Percentiles rank a stretch among this genome's conserved stretches.
phyloP scores from a whole-genome alignment of 2,888 invertebrate species.

The Andrena fulva region DNA sequence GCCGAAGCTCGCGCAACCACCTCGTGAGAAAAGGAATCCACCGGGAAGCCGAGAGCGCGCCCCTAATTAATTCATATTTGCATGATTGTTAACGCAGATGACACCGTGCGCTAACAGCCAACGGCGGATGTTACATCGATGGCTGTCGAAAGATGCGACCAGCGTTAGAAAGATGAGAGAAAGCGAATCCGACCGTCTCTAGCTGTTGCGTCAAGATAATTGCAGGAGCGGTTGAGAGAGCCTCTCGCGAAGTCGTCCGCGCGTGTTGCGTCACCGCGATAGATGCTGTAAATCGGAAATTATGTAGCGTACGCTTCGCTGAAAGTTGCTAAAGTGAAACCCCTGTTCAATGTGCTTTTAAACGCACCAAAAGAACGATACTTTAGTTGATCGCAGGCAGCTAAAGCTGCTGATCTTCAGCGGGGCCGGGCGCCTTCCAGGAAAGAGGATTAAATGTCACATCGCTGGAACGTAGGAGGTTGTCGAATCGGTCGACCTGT shows the following conservation, averaged over 20 bases:
- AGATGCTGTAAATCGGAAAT: constrained; percentile 40
- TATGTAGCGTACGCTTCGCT: not conserved
- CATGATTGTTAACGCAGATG: constrained; percentile 6
- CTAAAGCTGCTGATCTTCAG: not conserved
- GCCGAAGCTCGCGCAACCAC: no score
- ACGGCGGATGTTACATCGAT: constrained; percentile 21
- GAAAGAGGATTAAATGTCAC: not conserved
- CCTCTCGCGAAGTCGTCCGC: constrained; percentile 32
- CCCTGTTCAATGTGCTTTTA: not conserved
- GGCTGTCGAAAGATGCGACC: constrained; percentile 35
- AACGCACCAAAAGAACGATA: not conserved
- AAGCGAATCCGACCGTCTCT: constrained; percentile 65
- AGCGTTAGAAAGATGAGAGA: constrained; percentile 66
- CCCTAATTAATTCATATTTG: not conserved
- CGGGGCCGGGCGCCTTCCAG: not conserved
- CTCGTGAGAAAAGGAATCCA: not conserved
- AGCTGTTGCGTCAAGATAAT: constrained; percentile 71
- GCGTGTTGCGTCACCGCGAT: constrained; percentile 40
- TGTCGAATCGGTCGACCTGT: no score
- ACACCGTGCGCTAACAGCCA: not conserved
- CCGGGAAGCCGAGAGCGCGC: not conserved
- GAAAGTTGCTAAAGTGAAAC: not conserved
- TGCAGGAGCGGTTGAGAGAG: constrained; percentile 48
- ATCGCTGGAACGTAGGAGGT: no score
- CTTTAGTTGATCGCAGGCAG: no score